Evolutionary conservation across 2,113 vertebrate genomes (phyloP).

Genomic region (Colistium nudipinnis): DNA sequence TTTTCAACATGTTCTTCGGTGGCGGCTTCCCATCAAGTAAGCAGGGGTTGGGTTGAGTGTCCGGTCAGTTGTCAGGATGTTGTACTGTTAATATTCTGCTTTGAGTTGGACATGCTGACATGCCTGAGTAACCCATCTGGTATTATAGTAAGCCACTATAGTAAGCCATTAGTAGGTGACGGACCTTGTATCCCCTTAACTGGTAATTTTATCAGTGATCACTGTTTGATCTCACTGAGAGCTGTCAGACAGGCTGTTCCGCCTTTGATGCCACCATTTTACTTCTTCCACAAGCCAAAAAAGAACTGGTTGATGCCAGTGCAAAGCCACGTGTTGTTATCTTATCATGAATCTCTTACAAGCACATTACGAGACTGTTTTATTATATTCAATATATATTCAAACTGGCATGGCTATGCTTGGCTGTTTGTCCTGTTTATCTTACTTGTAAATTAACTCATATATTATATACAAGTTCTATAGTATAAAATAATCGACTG

Average conservation of each 20-base stretch:
- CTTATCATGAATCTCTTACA: not conserved
- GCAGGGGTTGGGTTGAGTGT: conserved; percentile 41
- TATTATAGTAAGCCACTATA: not conserved
- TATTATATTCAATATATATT: not conserved
- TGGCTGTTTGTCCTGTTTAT: not conserved
- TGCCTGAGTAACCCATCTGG: not conserved
- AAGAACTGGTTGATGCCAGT: not conserved
- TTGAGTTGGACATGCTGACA: not conserved
- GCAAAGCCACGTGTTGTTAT: not conserved
- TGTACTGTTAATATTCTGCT: not conserved
- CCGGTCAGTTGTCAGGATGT: not conserved
- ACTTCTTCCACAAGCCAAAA: not conserved
- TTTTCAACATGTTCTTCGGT: conserved; percentile 99
- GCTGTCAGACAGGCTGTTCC: conserved; percentile 3
- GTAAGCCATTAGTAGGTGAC: too few species aligned
- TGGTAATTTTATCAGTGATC: not conserved
- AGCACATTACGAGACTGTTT: not conserved
- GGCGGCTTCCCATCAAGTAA: conserved; percentile 96
- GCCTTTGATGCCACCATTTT: not conserved
- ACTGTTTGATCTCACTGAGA: not conserved
- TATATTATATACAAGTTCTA: too few species aligned
- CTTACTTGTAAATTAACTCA: too few species aligned
- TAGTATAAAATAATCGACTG: not conserved
- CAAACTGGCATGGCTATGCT: not conserved
- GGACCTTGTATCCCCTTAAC: not conserved